These are phyloP conservation scores for Slavum lentiscoides DNA, from an alignment of 2,888 invertebrate genomes.

Conservation along the genomic window DNA sequence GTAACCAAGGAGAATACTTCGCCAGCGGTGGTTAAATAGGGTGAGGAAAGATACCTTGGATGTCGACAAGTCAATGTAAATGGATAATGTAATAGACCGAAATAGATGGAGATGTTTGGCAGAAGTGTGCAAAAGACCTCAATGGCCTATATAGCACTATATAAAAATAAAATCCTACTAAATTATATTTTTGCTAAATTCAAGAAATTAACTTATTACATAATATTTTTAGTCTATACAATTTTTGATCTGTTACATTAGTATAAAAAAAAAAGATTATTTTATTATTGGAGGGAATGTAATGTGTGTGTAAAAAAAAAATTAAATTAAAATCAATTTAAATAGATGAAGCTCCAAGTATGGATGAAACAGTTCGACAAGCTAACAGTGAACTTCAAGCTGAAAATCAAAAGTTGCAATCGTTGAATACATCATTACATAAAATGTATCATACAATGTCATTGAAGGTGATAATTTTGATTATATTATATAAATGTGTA, in stretches of 20 bases:
- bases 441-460: slow-evolving; percentile 92
- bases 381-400: slow-evolving; percentile 84
- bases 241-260: not conserved
- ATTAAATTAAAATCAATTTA: not conserved
- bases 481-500: slow-evolving; percentile 1
- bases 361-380: slow-evolving; percentile 82
- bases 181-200: too few relatives aligned
- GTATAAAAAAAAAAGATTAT: not conserved
- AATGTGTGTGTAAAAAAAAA: not conserved
- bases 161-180: too few relatives aligned
- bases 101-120: too few relatives aligned
- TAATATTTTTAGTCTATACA: not conserved
- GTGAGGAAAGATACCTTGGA: too few relatives aligned
- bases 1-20: too few relatives aligned
- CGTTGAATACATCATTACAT: slow-evolving; percentile 85
- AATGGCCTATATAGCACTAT: too few relatives aligned
- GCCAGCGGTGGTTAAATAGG: too few relatives aligned
- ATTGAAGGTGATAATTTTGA: slow-evolving; percentile 66
- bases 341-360: slow-evolving; percentile 66
- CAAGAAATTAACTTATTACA: not conserved
- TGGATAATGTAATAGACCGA: too few relatives aligned
- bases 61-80: too few relatives aligned
- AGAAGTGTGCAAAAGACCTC: too few relatives aligned
- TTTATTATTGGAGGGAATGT: not conserved
- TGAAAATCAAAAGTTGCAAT: slow-evolving; percentile 91